These are phyloP conservation scores for Leucosticte australis DNA, from an alignment of 2,113 vertebrate genomes.

Conservation along the genomic window DNA sequence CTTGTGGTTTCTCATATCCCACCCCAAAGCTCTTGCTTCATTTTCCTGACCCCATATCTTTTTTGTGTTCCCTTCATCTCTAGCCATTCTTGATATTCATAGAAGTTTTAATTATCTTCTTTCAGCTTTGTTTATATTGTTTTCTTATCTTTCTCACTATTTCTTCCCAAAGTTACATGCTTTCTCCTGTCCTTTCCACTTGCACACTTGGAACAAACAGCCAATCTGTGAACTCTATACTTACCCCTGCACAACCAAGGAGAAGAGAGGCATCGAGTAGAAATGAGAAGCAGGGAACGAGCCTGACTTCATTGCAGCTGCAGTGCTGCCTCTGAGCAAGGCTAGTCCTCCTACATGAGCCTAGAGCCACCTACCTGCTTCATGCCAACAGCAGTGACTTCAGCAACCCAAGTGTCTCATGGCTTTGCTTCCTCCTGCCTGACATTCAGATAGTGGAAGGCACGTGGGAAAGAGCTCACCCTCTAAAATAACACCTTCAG, in stretches of 20 bases:
- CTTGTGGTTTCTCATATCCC: constrained; percentile 2
- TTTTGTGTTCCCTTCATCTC: not conserved
- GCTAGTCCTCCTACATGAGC: not conserved
- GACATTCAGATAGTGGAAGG: not conserved
- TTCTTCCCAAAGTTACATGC: not conserved
- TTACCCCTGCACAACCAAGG: not conserved
- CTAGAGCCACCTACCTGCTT: not conserved
- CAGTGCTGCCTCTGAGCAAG: not conserved
- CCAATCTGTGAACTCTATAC: not conserved
- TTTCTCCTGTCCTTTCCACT: not conserved
- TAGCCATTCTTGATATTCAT: constrained; percentile 26
- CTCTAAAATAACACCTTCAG: not conserved
- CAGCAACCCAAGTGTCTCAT: not conserved
- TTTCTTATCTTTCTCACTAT: not conserved
- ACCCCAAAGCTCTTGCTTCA: not conserved
- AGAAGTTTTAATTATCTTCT: not conserved
- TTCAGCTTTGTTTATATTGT: not conserved
- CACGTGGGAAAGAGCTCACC: not conserved
- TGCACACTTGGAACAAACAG: not conserved
- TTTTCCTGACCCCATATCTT: not conserved
- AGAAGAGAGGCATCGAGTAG: not conserved
- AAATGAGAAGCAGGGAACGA: not conserved
- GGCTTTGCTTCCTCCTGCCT: not conserved
- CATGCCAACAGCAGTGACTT: not conserved
- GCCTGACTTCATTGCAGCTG: not conserved